These are phyloP conservation scores for Cordilura impudica DNA, from an alignment of 2,888 invertebrate genomes.

Conservation along the genomic window DNA sequence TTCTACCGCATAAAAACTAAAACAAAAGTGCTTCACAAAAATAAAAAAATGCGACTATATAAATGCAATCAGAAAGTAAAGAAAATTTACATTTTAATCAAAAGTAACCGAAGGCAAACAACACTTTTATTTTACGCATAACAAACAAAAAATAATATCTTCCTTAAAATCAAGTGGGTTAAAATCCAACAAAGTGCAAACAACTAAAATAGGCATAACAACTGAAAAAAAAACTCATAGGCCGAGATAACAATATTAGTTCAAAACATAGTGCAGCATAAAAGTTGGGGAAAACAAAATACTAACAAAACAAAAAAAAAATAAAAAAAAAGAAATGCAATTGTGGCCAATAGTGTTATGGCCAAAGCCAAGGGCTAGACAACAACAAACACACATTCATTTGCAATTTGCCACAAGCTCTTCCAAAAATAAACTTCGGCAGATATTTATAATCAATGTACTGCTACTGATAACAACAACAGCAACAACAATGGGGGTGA, in stretches of 20 bases:
- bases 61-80: constrained; percentile 39
- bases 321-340: constrained; percentile 36
- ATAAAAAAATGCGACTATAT: constrained; percentile 34
- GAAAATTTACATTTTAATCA: constrained; percentile 62
- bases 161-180: constrained; percentile 14
- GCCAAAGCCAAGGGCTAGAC: constrained; percentile 56
- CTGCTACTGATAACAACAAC: constrained; percentile 32
- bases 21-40: not conserved
- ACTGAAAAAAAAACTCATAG: not conserved
- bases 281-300: constrained; percentile 42
- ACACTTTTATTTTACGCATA: constrained; percentile 14
- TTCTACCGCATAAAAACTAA: constrained; percentile 34
- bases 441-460: constrained; percentile 47
- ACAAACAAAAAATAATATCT: not conserved
- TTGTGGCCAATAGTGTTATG: constrained; percentile 50
- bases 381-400: constrained; percentile 22
- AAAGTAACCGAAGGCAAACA: constrained; percentile 46
- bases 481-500: constrained; percentile 3
- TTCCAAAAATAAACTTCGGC: constrained; percentile 9
- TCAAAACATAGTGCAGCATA: not conserved
- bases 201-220: not conserved
- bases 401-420: constrained; percentile 35
- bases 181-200: constrained; percentile 22
- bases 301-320: constrained; percentile 1
- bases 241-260: constrained; percentile 27